Conservation (phyloP, 2,113 vertebrate genomes). For the Cyanistes caeruleus region DNA sequence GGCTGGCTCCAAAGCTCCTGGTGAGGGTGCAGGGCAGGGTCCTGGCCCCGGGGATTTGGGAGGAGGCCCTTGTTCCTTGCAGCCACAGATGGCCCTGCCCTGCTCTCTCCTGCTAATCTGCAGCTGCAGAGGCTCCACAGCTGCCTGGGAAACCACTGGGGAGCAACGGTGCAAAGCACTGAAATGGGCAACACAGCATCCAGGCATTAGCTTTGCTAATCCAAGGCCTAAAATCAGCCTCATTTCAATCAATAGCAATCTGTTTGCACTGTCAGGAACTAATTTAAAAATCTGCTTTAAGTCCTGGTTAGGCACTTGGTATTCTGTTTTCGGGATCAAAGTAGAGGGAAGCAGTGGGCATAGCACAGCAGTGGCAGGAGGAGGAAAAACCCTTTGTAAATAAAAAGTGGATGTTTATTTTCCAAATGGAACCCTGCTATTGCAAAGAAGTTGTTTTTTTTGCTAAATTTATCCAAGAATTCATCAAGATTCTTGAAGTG, state of each 20-base stretch:
- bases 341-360: conserved; percentile 4
- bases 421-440: conserved; percentile 23
- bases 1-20: background rate
- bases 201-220: conserved; percentile 69
- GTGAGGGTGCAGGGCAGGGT: background rate
- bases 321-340: conserved; percentile 29
- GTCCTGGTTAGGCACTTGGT: conserved; percentile 59
- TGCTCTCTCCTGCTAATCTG: conserved; percentile 26
- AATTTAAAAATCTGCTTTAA: conserved; percentile 75
- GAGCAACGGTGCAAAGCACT: conserved; percentile 1
- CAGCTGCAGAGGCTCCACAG: conserved; percentile 41
- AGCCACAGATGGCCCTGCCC: conserved; percentile 58
- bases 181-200: conserved; percentile 38
- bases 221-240: conserved; percentile 60
- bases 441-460: conserved; percentile 28
- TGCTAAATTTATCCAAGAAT: conserved; percentile 38
- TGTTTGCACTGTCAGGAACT: conserved; percentile 73
- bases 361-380: conserved; percentile 10
- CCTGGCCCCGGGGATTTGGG: background rate
- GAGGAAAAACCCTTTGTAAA: conserved; percentile 41
- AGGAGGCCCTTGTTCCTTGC: background rate
- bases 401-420: conserved; percentile 57
- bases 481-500: background rate
- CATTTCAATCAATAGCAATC: conserved; percentile 74
- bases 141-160: conserved; percentile 63